Conservation (phyloP, 92 coral and sea anemone genomes). For the Epizoanthus fatuus region DNA sequence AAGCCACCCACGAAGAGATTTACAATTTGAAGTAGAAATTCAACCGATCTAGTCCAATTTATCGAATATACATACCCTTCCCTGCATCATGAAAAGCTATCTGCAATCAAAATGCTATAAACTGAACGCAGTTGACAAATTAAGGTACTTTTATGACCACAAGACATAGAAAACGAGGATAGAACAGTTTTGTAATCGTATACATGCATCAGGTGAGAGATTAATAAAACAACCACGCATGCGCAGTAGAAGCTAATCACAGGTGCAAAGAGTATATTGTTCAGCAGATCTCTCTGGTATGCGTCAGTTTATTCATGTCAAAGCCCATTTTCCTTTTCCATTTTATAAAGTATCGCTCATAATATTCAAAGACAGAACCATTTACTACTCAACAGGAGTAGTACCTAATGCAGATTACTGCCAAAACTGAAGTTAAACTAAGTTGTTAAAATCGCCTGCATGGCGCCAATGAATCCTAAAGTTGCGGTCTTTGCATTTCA, state of each 20-base stretch:
- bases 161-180: background rate
- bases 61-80: background rate
- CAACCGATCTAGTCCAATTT: background rate
- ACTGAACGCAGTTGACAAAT: background rate
- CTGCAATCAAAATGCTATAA: background rate
- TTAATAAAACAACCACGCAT: background rate
- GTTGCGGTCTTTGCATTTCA: constrained; percentile 37
- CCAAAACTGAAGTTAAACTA: background rate
- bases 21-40: background rate
- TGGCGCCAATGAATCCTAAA: constrained; percentile 31
- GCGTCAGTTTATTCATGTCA: background rate
- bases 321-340: background rate
- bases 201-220: background rate
- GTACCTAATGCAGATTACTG: background rate
- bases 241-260: constrained; percentile 27
- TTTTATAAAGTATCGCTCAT: background rate
- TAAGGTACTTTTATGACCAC: background rate
- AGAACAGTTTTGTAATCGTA: background rate
- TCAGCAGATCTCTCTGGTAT: background rate
- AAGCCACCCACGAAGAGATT: background rate
- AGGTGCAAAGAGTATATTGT: constrained; percentile 28
- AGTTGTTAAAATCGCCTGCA: constrained; percentile 20
- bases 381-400: background rate
- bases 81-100: background rate
- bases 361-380: background rate